Evolutionary conservation across 2,888 invertebrate species (phyloP), one percentile per base, ranked within the genome.

Genomic region (Drosophila neonasuta): DNA sequence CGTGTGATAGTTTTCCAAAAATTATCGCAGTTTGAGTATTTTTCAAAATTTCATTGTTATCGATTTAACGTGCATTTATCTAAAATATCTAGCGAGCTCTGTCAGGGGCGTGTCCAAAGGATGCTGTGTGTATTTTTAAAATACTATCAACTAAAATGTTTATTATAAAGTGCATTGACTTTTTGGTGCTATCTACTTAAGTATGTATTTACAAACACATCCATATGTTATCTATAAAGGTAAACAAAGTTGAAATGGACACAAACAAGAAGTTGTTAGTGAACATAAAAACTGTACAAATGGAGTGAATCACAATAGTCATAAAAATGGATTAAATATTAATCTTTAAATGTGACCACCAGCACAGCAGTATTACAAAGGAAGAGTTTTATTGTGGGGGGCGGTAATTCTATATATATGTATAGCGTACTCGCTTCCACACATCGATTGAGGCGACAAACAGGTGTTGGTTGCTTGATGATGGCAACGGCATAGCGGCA

Each of bases 401-500:
- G 34, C 41, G 57, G 29, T 50, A 42, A 17, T 41, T 59, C 9
- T 67, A 63, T 67, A 68, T 24, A 24, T 24, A 24, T 24, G 24
- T 24, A 24, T 36, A 36, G 66, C 48, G 56, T 62, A 60, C 52
- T 77, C 66, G 50, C 63, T 69, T 51, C 7, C 39, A 50, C 67
- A 34, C 52, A 67, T 49, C 9, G 6, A 62, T 17, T 24, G 29
- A 30, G 36, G 15, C 45, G 29, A 32, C 6, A 36, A 54, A 55
- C 63, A 71, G 74, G 68, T 69, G 74, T 56, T 45, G 32, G 24
- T 24, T 11, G 41, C 32, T 29, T 57, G 41, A 11, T 68, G 64
- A 20, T 39, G 30, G 46, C 51, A 15, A 11, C 41, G 17, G 51
- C 48, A 52, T 29, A 65, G 57, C 45, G 49, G 65, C 71, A 15